These are phyloP conservation scores for Xanthostigma xanthostigma DNA, from an alignment of 2,888 invertebrate species.

Conservation along the genomic window DNA sequence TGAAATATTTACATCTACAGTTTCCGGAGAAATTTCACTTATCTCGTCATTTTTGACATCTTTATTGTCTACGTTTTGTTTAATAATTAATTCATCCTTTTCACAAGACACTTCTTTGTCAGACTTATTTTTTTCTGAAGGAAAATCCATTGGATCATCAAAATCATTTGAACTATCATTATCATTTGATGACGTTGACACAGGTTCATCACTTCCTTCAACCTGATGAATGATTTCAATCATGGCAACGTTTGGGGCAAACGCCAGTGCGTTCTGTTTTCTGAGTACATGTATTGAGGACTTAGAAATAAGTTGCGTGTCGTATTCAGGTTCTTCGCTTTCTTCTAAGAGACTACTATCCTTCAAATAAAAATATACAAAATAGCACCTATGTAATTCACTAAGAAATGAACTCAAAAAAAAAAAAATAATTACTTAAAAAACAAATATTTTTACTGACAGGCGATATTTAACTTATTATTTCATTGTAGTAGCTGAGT, in stretches of 20 bases:
- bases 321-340: not conserved
- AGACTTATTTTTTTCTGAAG: not conserved
- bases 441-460: no score
- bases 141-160: not conserved
- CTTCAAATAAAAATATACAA: slow-evolving; percentile 9
- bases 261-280: no score
- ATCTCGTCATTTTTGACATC: not conserved
- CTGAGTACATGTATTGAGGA: not conserved
- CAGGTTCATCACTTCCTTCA: no score
- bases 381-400: not conserved
- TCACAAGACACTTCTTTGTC: not conserved
- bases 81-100: not conserved
- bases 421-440: not conserved
- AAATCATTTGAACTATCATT: not conserved
- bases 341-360: slow-evolving; percentile 8
- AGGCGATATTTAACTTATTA: no score
- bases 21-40: not conserved
- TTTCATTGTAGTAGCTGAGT: no score
- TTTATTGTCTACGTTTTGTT: not conserved
- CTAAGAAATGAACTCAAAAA: not conserved
- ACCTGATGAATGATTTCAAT: no score
- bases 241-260: no score
- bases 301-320: not conserved
- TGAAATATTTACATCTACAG: not conserved
- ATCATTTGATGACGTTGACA: no score